Evolutionary conservation across 2,888 invertebrate species (phyloP).

Genomic region (Eledona agricola): DNA sequence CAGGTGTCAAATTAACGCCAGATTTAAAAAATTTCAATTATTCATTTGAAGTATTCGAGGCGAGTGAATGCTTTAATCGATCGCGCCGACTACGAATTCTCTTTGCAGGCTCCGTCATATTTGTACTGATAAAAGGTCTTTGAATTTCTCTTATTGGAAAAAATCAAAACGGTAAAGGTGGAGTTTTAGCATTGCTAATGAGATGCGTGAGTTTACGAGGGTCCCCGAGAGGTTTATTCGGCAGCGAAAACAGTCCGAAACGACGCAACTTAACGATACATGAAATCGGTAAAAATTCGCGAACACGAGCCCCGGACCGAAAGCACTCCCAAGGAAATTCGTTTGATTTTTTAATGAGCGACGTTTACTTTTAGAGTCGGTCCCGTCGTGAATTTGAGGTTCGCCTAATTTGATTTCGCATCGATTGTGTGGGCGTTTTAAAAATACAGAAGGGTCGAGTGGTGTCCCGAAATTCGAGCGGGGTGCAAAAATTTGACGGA

Average conservation of each 20-base stretch:
- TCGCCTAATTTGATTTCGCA: conserved; percentile 1
- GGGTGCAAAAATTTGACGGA: neutral
- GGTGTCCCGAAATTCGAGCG: neutral
- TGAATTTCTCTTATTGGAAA: too few species aligned
- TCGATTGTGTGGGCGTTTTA: neutral
- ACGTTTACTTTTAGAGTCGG: conserved; percentile 1
- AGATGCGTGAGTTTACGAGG: conserved; percentile 10
- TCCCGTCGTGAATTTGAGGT: neutral
- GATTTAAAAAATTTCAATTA: too few species aligned
- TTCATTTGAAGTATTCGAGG: too few species aligned
- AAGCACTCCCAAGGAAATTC: conserved; percentile 1
- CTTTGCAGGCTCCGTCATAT: too few species aligned
- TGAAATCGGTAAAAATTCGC: conserved; percentile 1
- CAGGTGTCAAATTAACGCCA: too few species aligned
- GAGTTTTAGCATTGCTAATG: conserved; percentile 16
- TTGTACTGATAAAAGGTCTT: too few species aligned
- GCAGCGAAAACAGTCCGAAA: conserved; percentile 2
- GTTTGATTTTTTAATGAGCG: conserved; percentile 3
- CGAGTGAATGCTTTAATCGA: too few species aligned
- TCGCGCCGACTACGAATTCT: too few species aligned
- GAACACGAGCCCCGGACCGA: neutral
- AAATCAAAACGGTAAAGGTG: neutral
- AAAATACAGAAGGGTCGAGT: conserved; percentile 1
- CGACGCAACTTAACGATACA: conserved; percentile 2
- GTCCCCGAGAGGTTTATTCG: conserved; percentile 4